phyloP scores from a whole-genome alignment of 2,797 vertebrate genomes.

The Acanthopagrus latus region DNA sequence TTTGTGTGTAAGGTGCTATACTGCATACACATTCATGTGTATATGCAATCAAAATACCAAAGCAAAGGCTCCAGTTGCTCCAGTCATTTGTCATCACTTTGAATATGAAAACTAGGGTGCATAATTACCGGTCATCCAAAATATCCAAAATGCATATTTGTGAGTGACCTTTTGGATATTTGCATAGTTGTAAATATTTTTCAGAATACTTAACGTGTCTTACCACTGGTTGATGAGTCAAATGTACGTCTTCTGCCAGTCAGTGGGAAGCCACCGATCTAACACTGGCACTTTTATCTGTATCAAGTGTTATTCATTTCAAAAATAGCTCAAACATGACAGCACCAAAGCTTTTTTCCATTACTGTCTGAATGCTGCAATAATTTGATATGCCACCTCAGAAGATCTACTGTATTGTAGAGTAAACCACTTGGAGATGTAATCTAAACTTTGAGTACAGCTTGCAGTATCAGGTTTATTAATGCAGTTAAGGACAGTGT shows the following conservation, averaged over 20 bases:
- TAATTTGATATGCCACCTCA: neutral
- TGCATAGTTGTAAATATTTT: neutral
- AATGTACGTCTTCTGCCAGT: neutral
- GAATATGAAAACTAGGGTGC: conserved; percentile 13
- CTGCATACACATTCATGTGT: conserved; percentile 14
- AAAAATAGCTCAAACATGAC: neutral
- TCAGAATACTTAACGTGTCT: neutral
- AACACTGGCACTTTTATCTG: neutral
- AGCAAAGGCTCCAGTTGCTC: conserved; percentile 14
- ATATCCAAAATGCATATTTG: neutral
- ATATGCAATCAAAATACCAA: conserved; percentile 19
- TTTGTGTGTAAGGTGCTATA: conserved; percentile 25
- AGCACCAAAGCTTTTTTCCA: neutral
- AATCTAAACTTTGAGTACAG: conserved; percentile 9
- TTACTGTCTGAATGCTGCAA: neutral
- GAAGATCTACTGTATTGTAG: neutral
- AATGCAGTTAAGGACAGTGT: neutral
- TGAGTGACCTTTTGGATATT: conserved; percentile 1
- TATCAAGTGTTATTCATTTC: neutral
- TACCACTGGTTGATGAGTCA: neutral
- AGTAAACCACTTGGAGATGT: conserved; percentile 17
- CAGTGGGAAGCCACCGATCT: neutral
- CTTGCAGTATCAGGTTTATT: neutral
- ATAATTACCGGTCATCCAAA: neutral
- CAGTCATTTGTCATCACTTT: conserved; percentile 20